Conservation (phyloP, 2,113 vertebrate species). For the Mugil cephalus region DNA sequence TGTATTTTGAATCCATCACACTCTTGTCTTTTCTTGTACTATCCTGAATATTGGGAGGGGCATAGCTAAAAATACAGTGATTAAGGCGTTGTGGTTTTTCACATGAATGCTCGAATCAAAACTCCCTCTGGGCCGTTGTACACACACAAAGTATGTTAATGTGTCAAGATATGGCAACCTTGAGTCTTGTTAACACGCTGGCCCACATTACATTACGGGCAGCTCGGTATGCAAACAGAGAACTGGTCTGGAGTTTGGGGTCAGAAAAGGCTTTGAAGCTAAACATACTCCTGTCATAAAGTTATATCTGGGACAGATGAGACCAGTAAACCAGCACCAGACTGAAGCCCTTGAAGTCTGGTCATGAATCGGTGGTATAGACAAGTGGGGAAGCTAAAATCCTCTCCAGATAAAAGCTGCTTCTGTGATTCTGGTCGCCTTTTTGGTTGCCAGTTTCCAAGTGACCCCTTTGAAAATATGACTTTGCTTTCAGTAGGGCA, state of each 20-base stretch:
- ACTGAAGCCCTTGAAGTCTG: constrained; percentile 30
- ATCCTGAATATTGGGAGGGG: constrained; percentile 56
- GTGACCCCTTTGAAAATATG: background rate
- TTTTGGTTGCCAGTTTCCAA: constrained; percentile 1
- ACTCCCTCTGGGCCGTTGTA: constrained; percentile 22
- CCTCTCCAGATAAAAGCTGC: background rate
- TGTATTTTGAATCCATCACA: constrained; percentile 63
- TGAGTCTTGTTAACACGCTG: constrained; percentile 66
- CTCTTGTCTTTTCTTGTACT: constrained; percentile 57
- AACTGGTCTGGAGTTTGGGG: constrained; percentile 58
- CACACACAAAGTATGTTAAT: constrained; percentile 61
- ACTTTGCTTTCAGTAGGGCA: background rate
- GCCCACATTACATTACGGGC: constrained; percentile 57
- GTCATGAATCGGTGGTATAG: constrained; percentile 27
- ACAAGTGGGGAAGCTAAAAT: constrained; percentile 17
- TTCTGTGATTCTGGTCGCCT: background rate
- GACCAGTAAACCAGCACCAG: constrained; percentile 46
- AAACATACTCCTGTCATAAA: constrained; percentile 58
- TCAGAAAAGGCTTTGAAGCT: constrained; percentile 62
- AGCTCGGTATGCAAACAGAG: constrained; percentile 60
- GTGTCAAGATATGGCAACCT: constrained; percentile 65
- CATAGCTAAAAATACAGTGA: constrained; percentile 71
- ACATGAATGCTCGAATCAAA: constrained; percentile 50
- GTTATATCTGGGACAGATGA: constrained; percentile 61
- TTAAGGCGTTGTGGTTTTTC: constrained; percentile 59